Evolutionary conservation across 2,797 vertebrate species (phyloP).

Genomic region (Sebastes itinus): DNA sequence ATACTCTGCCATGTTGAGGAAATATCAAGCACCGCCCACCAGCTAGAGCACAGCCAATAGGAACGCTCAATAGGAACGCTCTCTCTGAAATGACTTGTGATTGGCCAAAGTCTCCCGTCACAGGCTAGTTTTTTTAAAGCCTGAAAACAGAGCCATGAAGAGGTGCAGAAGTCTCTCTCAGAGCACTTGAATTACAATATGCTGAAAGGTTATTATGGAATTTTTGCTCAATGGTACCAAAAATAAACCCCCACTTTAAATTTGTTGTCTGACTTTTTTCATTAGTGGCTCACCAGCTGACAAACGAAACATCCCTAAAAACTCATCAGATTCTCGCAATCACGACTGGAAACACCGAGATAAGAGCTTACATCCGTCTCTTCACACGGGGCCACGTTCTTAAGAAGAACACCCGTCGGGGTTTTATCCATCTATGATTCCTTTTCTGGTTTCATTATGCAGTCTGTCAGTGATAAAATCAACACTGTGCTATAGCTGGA

Average conservation of each 20-base stretch:
- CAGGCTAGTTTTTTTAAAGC: too few relatives aligned
- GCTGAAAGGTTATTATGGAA: too few relatives aligned
- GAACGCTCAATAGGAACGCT: too few relatives aligned
- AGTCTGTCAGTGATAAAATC: slow-evolving; percentile 21
- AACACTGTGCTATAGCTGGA: neutral
- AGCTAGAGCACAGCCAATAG: too few relatives aligned
- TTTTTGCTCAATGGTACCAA: too few relatives aligned
- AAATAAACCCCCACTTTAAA: neutral
- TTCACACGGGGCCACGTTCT: neutral
- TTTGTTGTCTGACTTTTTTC: slow-evolving; percentile 6
- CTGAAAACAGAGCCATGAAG: too few relatives aligned
- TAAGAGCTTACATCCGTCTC: slow-evolving; percentile 15
- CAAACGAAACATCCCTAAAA: neutral
- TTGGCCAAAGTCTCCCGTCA: too few relatives aligned
- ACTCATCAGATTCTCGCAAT: slow-evolving; percentile 1
- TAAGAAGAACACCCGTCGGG: neutral
- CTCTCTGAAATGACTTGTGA: too few relatives aligned
- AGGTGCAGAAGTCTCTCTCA: too few relatives aligned
- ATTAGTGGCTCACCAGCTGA: slow-evolving; percentile 1
- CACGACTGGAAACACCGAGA: slow-evolving; percentile 8
- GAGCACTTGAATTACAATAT: too few relatives aligned
- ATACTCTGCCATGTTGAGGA: too few relatives aligned
- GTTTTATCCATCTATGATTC: slow-evolving; percentile 4
- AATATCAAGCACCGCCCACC: too few relatives aligned
- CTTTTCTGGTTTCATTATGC: slow-evolving; percentile 23